Conservation (phyloP, 2,888 invertebrate species). For the Hipparchia semele region DNA sequence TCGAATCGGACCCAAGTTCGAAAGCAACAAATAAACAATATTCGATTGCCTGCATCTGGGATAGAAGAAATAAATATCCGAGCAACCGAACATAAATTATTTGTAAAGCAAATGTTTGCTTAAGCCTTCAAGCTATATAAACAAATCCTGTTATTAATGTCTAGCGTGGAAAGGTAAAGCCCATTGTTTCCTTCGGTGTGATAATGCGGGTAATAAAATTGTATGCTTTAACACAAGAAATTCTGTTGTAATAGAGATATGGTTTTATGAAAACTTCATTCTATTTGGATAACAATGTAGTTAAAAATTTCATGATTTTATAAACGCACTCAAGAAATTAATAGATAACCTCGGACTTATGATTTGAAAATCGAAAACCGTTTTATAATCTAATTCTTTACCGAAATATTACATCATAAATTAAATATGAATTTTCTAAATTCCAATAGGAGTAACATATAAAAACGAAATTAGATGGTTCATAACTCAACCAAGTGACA, state of each 20-base stretch:
- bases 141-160: constrained; percentile 30
- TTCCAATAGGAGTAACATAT: no score
- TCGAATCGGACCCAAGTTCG: constrained; percentile 54
- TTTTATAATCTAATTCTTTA: no score
- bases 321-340: no score
- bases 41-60: constrained; percentile 43
- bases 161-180: constrained; percentile 15
- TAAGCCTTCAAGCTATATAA: constrained; percentile 32
- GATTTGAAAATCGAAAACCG: no score
- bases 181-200: constrained; percentile 22
- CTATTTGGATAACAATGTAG: background rate
- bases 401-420: no score
- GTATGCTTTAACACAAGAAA: constrained; percentile 10
- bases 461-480: no score
- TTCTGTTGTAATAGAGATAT: background rate
- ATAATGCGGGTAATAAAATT: constrained; percentile 15
- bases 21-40: constrained; percentile 65
- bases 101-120: constrained; percentile 35
- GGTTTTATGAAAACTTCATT: background rate
- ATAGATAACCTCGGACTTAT: no score
- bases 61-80: constrained; percentile 39
- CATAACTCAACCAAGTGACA: no score
- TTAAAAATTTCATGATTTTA: no score
- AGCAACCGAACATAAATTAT: constrained; percentile 35
- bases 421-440: no score